Base-by-base conservation (phyloP, 2,113 vertebrate genomes). In the Tachycineta bicolor region DNA sequence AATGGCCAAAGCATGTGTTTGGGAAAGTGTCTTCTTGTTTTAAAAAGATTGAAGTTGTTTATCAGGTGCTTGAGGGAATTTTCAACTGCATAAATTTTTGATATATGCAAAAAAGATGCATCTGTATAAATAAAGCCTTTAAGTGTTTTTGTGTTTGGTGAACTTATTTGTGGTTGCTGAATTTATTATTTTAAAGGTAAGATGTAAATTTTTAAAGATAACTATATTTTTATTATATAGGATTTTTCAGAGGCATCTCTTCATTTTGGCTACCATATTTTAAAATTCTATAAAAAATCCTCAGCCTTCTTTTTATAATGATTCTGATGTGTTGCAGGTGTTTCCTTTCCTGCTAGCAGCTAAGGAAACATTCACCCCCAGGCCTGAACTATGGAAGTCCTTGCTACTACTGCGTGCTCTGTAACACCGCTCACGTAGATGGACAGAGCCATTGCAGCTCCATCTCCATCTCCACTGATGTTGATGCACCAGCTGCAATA, bases 401-500 rank as follows among this genome's bases (percentile, higher is more conserved):
- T 88, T 70, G 63, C 56, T 47, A 19, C 47, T 44, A 2, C 52
- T 69, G 0, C 5, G 63, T 62, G 28, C 52, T 39, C 41, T 86
- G 53, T 80, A 93, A 58, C 0, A 0, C 59, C 9, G 33, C 55
- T 90, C 26, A 56, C 0, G 0, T 44, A 64, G 71, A 78, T 4
- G 11, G 74, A 58, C 24, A 62, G 56, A 67, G 50, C 64, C 50
- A 25, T 64, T 34, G 71, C 52, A 76, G 12, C 75, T 93, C 91
- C 74, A 64, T 80, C 85, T 93, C 83, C 56, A 69, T 83, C 89
- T 93, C 71, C 47, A 37, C 71, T 76, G 90, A 63, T 89, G 63
- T 86, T 92, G 93, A 59, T 94, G 71, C 77, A 87, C 87, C 96
- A 95, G 75, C 79, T 97, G 97, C 92, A 96, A 90, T 94, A 94